These are phyloP conservation scores for Capitulum mitella DNA, from an alignment of 2,888 invertebrate species.

Conservation along the genomic window DNA sequence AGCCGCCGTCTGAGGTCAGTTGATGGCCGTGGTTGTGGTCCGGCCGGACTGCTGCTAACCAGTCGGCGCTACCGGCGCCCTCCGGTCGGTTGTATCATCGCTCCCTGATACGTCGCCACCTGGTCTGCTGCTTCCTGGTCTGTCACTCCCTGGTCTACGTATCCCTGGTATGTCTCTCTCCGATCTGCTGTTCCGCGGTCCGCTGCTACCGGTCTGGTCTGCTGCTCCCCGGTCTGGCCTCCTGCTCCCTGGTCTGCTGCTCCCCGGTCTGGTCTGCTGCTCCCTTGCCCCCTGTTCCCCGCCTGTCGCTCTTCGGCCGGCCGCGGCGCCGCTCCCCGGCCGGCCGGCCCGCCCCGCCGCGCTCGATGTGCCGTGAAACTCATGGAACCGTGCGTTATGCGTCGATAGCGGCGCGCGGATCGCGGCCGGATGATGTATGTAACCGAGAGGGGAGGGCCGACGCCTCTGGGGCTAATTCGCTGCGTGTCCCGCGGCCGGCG, in stretches of 20 bases:
- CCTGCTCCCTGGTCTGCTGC: not conserved
- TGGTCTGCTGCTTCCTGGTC: too few relatives aligned
- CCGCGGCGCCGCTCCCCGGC: not conserved
- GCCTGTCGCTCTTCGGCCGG: not conserved
- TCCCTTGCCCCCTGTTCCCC: not conserved
- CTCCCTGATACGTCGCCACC: too few relatives aligned
- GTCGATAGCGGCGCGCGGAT: not conserved
- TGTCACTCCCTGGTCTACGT: too few relatives aligned
- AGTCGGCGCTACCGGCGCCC: too few relatives aligned
- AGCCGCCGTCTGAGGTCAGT: too few relatives aligned
- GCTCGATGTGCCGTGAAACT: constrained; percentile 23
- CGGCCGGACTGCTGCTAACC: too few relatives aligned
- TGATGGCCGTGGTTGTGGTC: too few relatives aligned
- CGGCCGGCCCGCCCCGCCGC: not conserved
- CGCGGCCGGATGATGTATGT: constrained; percentile 4
- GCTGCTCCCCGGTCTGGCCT: too few relatives aligned
- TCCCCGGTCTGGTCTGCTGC: not conserved
- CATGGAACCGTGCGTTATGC: constrained; percentile 20
- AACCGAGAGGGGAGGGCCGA: not conserved
- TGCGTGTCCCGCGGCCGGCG: not conserved
- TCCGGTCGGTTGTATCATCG: too few relatives aligned
- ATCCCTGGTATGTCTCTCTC: too few relatives aligned
- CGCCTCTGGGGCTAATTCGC: not conserved
- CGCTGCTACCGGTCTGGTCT: too few relatives aligned
- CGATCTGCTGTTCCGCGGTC: too few relatives aligned